Conservation (phyloP, 1,140 invertebrate species). For the Neodiprion virginianus region DNA sequence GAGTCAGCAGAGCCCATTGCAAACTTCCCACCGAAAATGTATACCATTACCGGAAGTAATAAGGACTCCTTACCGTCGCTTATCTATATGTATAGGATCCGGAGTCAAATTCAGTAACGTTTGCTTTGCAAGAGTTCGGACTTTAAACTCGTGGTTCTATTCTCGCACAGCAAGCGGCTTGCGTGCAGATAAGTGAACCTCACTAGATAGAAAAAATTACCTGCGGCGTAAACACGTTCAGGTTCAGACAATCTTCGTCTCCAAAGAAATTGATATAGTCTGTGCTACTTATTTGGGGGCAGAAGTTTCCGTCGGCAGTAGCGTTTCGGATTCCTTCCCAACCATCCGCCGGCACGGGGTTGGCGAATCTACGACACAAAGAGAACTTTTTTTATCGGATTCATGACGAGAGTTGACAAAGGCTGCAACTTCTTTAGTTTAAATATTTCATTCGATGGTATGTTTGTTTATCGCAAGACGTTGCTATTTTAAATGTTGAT, state of each 20-base stretch:
- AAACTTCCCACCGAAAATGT: slow-evolving; percentile 63
- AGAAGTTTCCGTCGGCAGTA: slow-evolving; percentile 47
- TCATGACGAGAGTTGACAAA: too few species aligned
- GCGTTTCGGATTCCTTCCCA: slow-evolving; percentile 49
- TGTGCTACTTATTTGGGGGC: slow-evolving; percentile 44
- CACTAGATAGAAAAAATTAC: slow-evolving; percentile 36
- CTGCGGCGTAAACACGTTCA: slow-evolving; percentile 53
- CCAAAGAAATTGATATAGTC: slow-evolving; percentile 30
- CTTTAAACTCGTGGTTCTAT: too few species aligned
- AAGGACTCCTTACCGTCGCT: not conserved
- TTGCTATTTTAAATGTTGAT: too few species aligned
- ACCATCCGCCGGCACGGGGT: not conserved
- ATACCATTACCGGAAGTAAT: slow-evolving; percentile 22
- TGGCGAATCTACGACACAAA: not conserved
- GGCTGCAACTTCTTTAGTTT: too few species aligned
- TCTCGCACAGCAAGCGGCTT: too few species aligned
- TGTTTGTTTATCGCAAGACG: too few species aligned
- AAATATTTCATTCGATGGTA: too few species aligned
- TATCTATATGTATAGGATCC: not conserved
- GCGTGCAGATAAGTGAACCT: not conserved
- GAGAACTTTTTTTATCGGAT: too few species aligned
- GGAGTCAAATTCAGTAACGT: slow-evolving; percentile 22
- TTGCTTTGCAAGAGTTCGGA: not conserved
- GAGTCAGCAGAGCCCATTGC: slow-evolving; percentile 55
- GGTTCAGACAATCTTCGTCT: slow-evolving; percentile 53